A percentile compares a stretch with the other conserved stretches of the same genome.
Evolutionary conservation across 2,797 vertebrate genomes (phyloP).

Genomic region (Malacoctenus gilli): DNA sequence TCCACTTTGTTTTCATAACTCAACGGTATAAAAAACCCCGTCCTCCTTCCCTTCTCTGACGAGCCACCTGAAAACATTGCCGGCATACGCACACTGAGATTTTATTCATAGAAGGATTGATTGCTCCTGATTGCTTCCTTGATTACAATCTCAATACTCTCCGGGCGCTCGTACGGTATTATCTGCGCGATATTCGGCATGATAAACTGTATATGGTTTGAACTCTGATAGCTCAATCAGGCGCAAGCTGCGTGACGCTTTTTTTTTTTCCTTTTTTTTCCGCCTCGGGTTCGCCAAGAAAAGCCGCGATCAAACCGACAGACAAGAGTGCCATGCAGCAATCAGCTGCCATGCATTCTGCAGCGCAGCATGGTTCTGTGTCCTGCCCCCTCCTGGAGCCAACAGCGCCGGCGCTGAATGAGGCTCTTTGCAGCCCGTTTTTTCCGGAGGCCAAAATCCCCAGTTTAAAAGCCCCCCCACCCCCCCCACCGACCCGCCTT

Average conservation of each 20-base stretch:
- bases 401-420: conserved; percentile 59
- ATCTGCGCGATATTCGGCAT: conserved; percentile 36
- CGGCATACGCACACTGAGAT: conserved; percentile 34
- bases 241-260: conserved; percentile 28
- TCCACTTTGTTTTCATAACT: no score
- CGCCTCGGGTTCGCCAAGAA: conserved; percentile 42
- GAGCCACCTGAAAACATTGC: conserved; percentile 20
- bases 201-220: conserved; percentile 41
- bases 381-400: conserved; percentile 51
- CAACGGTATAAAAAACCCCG: no score
- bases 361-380: conserved; percentile 55
- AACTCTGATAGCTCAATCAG: conserved; percentile 63
- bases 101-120: conserved; percentile 51
- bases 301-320: conserved; percentile 62
- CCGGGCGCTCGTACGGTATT: conserved; percentile 38
- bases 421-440: conserved; percentile 51
- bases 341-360: conserved; percentile 71
- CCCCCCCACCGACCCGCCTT: background rate
- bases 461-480: conserved; percentile 45
- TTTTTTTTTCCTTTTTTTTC: no score
- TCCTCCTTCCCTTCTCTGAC: no score
- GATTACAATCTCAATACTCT: conserved; percentile 56
- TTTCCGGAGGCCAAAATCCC: conserved; percentile 38
- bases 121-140: conserved; percentile 61
- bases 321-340: conserved; percentile 53